phyloP scores from a whole-genome alignment of 2,888 invertebrate species.

The Synanthedon formicaeformis region DNA sequence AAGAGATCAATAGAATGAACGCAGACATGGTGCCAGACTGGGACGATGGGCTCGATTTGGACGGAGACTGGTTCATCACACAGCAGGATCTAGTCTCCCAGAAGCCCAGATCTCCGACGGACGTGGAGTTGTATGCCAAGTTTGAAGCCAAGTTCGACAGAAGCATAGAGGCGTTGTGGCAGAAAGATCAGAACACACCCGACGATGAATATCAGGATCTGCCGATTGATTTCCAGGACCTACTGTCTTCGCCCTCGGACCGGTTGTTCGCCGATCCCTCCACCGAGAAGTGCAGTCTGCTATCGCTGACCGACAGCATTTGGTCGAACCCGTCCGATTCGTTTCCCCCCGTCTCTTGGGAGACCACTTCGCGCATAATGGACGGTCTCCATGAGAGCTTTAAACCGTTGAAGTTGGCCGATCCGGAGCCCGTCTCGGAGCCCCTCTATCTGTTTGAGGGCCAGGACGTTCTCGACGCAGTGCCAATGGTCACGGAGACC shows the following conservation, averaged over 20 bases:
- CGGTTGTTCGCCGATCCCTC: constrained; percentile 53
- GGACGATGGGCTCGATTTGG: constrained; percentile 43
- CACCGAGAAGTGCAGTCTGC: constrained; percentile 39
- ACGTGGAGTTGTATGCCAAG: constrained; percentile 68
- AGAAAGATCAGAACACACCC: constrained; percentile 60
- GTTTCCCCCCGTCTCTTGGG: constrained; percentile 12
- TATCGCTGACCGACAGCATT: constrained; percentile 45
- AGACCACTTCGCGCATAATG: constrained; percentile 17
- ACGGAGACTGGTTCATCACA: constrained; percentile 40
- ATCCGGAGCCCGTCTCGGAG: constrained; percentile 21
- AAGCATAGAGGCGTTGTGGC: constrained; percentile 77
- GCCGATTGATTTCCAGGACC: constrained; percentile 72
- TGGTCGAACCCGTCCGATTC: constrained; percentile 36
- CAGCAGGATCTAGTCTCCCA: constrained; percentile 31
- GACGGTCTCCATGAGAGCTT: constrained; percentile 35
- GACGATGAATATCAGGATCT: constrained; percentile 72
- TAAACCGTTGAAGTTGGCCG: constrained; percentile 34
- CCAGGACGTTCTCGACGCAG: constrained; percentile 49
- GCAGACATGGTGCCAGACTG: constrained; percentile 46
- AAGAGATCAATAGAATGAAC: constrained; percentile 27
- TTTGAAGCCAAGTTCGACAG: constrained; percentile 77
- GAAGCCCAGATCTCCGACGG: constrained; percentile 40
- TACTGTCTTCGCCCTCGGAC: constrained; percentile 71
- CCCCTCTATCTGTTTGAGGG: constrained; percentile 46
- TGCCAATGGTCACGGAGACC: constrained; percentile 41